Conservation (phyloP, 2,888 invertebrate genomes). For the Temnothorax ravouxi region DNA sequence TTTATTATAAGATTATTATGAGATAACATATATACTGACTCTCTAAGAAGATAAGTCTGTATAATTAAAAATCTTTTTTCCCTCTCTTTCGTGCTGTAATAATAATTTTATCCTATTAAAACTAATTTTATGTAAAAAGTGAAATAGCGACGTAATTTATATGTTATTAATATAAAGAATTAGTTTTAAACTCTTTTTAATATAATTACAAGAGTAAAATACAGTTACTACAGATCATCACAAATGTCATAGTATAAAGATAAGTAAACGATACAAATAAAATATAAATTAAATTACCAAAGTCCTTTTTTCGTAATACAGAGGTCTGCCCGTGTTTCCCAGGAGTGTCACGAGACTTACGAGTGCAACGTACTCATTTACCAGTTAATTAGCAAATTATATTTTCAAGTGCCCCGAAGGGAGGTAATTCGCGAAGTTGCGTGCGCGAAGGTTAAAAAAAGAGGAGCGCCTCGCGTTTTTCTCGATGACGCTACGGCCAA, state of each 20-base stretch:
- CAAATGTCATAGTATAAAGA: background rate
- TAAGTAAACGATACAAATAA: background rate
- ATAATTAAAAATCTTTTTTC: background rate
- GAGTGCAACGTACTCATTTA: slow-evolving; percentile 7
- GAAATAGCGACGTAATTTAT: background rate
- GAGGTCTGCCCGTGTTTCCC: background rate
- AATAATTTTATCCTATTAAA: background rate
- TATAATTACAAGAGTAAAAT: background rate
- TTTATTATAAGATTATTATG: background rate
- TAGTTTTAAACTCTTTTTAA: background rate
- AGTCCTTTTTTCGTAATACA: background rate
- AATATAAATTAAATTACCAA: slow-evolving; percentile 17
- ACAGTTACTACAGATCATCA: background rate
- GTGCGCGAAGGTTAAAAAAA: background rate
- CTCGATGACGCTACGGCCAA: background rate
- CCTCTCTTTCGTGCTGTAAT: background rate
- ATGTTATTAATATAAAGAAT: background rate
- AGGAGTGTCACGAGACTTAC: background rate
- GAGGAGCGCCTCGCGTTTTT: background rate
- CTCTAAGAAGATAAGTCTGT: background rate
- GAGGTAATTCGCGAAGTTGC: slow-evolving; percentile 27
- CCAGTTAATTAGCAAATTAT: slow-evolving; percentile 35
- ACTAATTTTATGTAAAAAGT: background rate
- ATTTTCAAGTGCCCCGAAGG: slow-evolving; percentile 8
- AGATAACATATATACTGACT: background rate